Evolutionary conservation across 2,888 invertebrate genomes (phyloP), one percentile per base, ranked within the genome.

Genomic region (Eupithecia subumbrata): DNA sequence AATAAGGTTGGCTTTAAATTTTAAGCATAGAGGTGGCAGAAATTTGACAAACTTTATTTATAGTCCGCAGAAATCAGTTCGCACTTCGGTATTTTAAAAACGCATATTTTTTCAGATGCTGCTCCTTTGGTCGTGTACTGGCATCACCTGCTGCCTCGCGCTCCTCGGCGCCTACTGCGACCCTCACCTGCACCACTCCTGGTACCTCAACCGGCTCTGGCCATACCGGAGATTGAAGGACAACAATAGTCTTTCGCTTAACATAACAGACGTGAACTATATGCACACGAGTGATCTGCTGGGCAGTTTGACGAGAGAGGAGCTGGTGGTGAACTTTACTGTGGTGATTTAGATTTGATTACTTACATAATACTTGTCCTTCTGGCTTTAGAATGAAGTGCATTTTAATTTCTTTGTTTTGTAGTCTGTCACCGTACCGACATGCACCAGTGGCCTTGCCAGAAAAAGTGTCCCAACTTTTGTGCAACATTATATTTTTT

Each of bases 111-210:
- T 34, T 1, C 89, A 95, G 94, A 90, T 91, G 83, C 85, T 95
- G 72, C 84, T 95, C 0, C 87, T 95, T 1, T 92, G 91, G 86
- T 95, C 94, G 0, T 94, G 94, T 73, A 90, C 92, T 0, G 95
- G 95, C 14, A 94, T 95, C 67, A 93, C 94, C 0, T 91, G 91
- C 81, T 93, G 94, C 71, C 85, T 95, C 22, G 90, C 91, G 2
- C 83, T 93, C 12, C 83, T 95, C 4, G 94, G 95, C 64, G 85
- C 89, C 0, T 95, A 92, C 85, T 95, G 94, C 80, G 94, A 95
- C 83, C 94, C 94, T 34, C 90, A 88, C 30, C 76, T 94, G 7
- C 89, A 88, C 67, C 84, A 90, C 72, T 86, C 92, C 84, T 93
- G 91, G 92, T 92, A 92, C 84, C 80, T 88, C 11, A 88, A 90